These are phyloP conservation scores for Oryzias dopingdopingensis DNA, from an alignment of 2,797 vertebrate species.

Conservation along the genomic window DNA sequence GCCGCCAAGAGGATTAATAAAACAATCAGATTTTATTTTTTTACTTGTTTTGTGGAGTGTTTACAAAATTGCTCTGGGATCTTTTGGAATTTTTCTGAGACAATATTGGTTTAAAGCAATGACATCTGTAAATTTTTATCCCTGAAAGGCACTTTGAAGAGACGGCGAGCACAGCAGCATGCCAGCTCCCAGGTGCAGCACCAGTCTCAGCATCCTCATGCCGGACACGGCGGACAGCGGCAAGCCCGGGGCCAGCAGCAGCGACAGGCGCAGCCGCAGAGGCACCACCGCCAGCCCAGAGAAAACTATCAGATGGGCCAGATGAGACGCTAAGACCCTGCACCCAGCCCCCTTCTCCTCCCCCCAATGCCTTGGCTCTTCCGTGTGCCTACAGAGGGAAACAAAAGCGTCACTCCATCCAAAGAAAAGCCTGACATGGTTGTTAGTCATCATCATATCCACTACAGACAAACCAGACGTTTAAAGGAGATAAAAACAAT, in stretches of 20 bases:
- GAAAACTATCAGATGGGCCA: conserved; percentile 99
- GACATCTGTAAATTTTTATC: not conserved
- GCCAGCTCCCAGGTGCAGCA: conserved; percentile 83
- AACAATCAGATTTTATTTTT: too few relatives aligned
- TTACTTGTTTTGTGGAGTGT: too few relatives aligned
- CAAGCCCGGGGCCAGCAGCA: conserved; percentile 69
- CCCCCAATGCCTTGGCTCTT: conserved; percentile 95
- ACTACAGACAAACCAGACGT: conserved; percentile 51
- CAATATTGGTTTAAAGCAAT: too few relatives aligned
- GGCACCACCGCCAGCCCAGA: conserved; percentile 89
- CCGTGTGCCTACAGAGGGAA: conserved; percentile 99
- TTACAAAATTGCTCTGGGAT: too few relatives aligned
- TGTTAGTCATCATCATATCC: conserved; percentile 79
- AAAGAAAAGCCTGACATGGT: conserved; percentile 90
- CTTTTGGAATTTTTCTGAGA: too few relatives aligned
- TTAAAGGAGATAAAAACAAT: conserved; percentile 52
- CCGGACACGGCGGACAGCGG: conserved; percentile 62
- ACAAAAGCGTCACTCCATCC: conserved; percentile 90
- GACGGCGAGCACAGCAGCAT: conserved; percentile 91
- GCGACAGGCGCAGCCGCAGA: conserved; percentile 80
- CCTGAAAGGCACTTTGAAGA: conserved; percentile 91
- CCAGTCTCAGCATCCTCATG: conserved; percentile 82
- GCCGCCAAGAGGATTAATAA: too few relatives aligned
- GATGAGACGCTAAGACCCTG: conserved; percentile 91
- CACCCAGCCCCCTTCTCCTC: conserved; percentile 54